A percentile compares a stretch with the other conserved stretches of the same genome.
Conservation (phyloP, 2,797 vertebrate genomes). For the Oreortyx pictus region DNA sequence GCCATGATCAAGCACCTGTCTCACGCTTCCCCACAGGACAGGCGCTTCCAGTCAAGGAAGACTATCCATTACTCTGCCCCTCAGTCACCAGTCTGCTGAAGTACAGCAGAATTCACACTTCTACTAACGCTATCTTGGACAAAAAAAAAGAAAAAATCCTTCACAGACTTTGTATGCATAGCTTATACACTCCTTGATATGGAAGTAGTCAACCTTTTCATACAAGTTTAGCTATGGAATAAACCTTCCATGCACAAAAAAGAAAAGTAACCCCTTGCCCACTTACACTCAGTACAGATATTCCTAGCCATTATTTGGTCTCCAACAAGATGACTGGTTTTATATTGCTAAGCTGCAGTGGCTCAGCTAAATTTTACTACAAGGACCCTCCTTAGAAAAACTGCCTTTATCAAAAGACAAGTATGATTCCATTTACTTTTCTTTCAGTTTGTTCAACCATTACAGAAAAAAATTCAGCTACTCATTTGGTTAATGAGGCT, state of each 20-base stretch:
- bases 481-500: constrained; percentile 37
- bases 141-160: background rate
- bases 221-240: accelerated
- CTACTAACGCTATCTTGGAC: background rate
- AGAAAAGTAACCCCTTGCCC: background rate
- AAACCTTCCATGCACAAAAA: background rate
- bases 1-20: background rate
- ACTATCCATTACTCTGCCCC: background rate
- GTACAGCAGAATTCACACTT: background rate
- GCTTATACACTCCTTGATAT: accelerated
- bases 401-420: background rate
- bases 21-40: background rate
- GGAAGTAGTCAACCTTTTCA: background rate
- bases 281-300: background rate
- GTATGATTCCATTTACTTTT: constrained; percentile 14
- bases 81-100: background rate
- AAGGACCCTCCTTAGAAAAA: background rate
- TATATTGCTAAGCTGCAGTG: background rate
- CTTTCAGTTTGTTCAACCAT: constrained; percentile 28
- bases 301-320: background rate
- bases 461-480: background rate
- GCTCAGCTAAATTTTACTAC: background rate
- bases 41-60: background rate
- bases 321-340: background rate
- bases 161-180: background rate